Percentiles rank a stretch among this genome's conserved stretches.
Evolutionary conservation across 2,888 invertebrate genomes (phyloP).

Genomic region (Drosophila ustulata): DNA sequence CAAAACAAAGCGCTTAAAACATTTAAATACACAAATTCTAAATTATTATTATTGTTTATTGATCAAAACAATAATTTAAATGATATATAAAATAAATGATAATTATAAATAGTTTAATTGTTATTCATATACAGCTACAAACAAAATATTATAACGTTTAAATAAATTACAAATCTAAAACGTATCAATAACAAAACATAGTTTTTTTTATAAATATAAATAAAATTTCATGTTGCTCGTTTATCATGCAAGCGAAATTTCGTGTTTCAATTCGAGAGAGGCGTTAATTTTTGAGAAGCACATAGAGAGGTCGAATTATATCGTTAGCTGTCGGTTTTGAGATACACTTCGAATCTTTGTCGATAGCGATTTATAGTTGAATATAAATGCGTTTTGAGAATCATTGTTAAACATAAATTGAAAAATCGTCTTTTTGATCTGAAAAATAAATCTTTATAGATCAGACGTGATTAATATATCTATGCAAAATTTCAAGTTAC

Average conservation of each 20-base stretch:
- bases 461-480: background rate
- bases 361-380: background rate
- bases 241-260: slow-evolving; percentile 23
- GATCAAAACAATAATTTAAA: slow-evolving; percentile 27
- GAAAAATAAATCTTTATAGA: background rate
- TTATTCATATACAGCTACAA: slow-evolving; percentile 27
- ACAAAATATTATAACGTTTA: slow-evolving; percentile 21
- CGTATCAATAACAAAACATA: slow-evolving; percentile 17
- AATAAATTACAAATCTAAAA: slow-evolving; percentile 26
- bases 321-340: background rate
- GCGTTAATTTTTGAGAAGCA: background rate
- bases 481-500: background rate
- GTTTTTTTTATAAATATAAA: slow-evolving; percentile 8
- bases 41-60: slow-evolving; percentile 29
- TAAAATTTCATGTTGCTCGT: background rate
- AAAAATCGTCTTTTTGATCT: background rate
- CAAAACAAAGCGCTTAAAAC: slow-evolving; percentile 34
- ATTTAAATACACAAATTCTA: slow-evolving; percentile 22
- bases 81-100: slow-evolving; percentile 15
- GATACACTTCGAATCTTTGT: background rate
- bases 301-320: background rate
- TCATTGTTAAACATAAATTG: background rate
- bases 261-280: background rate
- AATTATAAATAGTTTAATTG: slow-evolving; percentile 22
- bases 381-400: background rate